Evolutionary conservation across 1,140 invertebrate genomes (phyloP), one percentile per base, ranked within the genome.

Genomic region (Zaprionus inermis): DNA sequence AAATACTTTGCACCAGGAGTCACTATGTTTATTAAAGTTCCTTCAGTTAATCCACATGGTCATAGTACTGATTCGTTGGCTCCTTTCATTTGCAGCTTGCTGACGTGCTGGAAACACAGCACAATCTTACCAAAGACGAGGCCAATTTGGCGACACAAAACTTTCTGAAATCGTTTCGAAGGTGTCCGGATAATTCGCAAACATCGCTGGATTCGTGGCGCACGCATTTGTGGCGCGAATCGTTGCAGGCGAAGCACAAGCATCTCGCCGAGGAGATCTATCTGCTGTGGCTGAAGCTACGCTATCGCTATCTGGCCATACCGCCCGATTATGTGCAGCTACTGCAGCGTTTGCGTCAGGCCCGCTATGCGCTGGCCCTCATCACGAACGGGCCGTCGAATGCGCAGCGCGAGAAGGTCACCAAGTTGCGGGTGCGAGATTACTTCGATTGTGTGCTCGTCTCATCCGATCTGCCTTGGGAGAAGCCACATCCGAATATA

Each of bases 351-450:
- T 93, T 92, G 70, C 90, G 82, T 77, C 93, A 93, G 76, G 93
- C 95, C 85, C 94, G 95, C 79, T 97, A 96, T 92, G 93, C 95
- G 59, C 92, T 97, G 67, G 96, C 95, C 52, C 92, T 97, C 68
- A 96, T 97, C 82, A 97, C 96, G 57, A 97, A 97, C 92, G 97
- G 97, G 10, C 95, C 96, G 2, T 97, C 96, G 20, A 94, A 95
- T 44, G 95, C 96, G 10, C 97, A 98, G 92, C 97, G 97, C 96
- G 96, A 97, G 93, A 97, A 98, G 93, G 94, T 97, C 28, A 92
- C 94, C 44, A 94, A 94, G 49, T 93, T 97, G 65, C 93, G 94
- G 12, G 92, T 97, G 2, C 92, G 94, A 56, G 93, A 94, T 57
- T 96, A 95, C 92, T 97, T 97, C 92, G 96, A 97, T 91, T 94